Evolutionary conservation across 30 jellyfish, hydroid and myxozoan species (phyloP).

Genomic region (Chironex yamaguchii): DNA sequence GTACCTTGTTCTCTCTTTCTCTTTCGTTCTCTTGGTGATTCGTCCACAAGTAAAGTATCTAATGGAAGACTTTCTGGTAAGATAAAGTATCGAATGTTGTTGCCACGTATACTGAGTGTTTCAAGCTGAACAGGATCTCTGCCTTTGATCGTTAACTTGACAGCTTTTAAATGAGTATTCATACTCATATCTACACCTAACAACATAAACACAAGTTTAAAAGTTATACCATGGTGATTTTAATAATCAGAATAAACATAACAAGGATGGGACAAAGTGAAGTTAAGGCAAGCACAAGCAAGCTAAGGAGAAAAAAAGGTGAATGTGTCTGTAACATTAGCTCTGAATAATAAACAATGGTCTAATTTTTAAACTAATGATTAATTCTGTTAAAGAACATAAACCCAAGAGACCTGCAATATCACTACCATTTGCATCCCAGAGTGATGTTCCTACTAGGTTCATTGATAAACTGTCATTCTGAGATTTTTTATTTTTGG

Average conservation of each 20-base stretch:
- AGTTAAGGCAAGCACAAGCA: neutral
- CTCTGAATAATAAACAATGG: no score
- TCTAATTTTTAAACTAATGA: no score
- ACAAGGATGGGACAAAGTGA: neutral
- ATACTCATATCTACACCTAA: conserved; percentile 98
- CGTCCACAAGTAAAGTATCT: conserved; percentile 97
- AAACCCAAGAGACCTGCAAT: no score
- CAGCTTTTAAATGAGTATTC: conserved; percentile 98
- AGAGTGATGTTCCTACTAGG: no score
- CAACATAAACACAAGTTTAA: neutral
- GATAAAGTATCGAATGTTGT: conserved; percentile 93
- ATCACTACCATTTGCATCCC: no score
- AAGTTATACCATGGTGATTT: no score
- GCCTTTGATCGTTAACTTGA: conserved; percentile 88
- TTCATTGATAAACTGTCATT: no score
- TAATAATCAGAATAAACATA: neutral
- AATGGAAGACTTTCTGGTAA: conserved; percentile 98
- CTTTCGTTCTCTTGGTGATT: conserved; percentile 85
- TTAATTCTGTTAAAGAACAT: no score
- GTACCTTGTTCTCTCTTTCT: conserved; percentile 80
- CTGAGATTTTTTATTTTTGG: no score
- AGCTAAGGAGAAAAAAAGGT: neutral
- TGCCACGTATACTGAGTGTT: conserved; percentile 95
- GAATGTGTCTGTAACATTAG: neutral
- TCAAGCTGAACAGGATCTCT: conserved; percentile 95